Conservation (phyloP, 2,113 vertebrate genomes). For the Nycticorax nycticorax region DNA sequence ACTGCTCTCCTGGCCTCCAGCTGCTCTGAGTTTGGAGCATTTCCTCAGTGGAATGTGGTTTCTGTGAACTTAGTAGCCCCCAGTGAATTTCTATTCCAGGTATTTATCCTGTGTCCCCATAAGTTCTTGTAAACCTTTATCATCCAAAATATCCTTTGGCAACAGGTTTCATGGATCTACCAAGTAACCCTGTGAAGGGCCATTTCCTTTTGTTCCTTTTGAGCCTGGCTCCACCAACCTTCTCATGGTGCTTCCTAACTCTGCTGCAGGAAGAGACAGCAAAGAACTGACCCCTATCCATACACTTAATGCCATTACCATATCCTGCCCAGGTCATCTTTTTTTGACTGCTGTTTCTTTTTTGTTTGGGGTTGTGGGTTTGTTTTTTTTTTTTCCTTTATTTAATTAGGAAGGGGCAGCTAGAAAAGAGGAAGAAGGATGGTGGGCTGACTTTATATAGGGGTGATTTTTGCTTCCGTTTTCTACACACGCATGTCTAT, state of each 20-base stretch:
- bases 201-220: background rate
- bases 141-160: background rate
- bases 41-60: background rate
- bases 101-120: background rate
- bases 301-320: background rate
- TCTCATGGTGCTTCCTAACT: background rate
- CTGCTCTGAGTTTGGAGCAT: background rate
- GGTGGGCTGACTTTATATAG: background rate
- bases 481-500: background rate
- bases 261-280: background rate
- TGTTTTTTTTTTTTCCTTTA: rapidly evolving
- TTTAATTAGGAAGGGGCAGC: background rate
- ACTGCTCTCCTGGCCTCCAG: background rate
- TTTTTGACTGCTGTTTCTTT: background rate
- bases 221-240: background rate
- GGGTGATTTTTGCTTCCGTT: background rate
- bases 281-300: background rate
- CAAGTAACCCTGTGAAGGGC: background rate
- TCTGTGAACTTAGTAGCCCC: background rate
- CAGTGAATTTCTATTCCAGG: background rate
- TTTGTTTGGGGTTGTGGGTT: background rate
- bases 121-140: constrained; percentile 26
- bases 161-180: background rate
- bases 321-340: background rate
- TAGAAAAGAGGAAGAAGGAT: background rate